Percentiles rank a stretch among this genome's conserved stretches.
These are phyloP conservation scores for Accipiter virgatus DNA, from an alignment of 2,113 vertebrate species.

Conservation along the genomic window DNA sequence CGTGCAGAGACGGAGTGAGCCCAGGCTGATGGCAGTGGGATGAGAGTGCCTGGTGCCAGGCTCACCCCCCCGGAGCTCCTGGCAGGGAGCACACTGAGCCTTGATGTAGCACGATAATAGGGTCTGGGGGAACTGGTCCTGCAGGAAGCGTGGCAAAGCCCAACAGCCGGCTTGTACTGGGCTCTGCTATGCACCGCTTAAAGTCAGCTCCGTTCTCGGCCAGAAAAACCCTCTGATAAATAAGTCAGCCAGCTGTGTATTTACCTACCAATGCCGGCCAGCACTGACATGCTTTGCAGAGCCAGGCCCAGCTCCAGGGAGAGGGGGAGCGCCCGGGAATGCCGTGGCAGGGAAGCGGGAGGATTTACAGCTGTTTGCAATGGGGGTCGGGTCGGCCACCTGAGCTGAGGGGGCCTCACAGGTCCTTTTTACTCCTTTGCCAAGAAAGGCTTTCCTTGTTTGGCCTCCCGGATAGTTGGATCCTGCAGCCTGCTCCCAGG, in stretches of 20 bases:
- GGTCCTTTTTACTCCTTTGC: not conserved
- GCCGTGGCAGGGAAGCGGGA: not conserved
- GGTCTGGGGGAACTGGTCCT: not conserved
- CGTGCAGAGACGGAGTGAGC: fast-evolving
- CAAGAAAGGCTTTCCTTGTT: constrained; percentile 2
- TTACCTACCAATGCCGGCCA: not conserved
- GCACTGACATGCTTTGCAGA: not conserved
- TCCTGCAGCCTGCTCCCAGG: not conserved
- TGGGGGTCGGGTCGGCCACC: not conserved
- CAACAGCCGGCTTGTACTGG: not conserved
- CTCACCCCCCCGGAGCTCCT: not conserved
- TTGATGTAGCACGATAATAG: not conserved
- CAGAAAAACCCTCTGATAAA: not conserved
- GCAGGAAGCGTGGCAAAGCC: not conserved
- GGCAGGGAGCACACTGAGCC: not conserved
- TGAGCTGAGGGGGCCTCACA: not conserved
- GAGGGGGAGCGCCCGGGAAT: not conserved
- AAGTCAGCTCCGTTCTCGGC: not conserved
- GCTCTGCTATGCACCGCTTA: not conserved
- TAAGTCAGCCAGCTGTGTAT: not conserved
- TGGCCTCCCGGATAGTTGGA: not conserved
- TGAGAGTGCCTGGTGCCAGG: not conserved
- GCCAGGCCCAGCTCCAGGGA: not conserved
- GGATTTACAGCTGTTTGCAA: constrained; percentile 15
- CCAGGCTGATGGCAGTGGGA: not conserved